Percentiles rank a stretch among this genome's conserved stretches.
These are phyloP conservation scores for Scaptomyza montana DNA, from an alignment of 1,140 invertebrate genomes.

Conservation along the genomic window DNA sequence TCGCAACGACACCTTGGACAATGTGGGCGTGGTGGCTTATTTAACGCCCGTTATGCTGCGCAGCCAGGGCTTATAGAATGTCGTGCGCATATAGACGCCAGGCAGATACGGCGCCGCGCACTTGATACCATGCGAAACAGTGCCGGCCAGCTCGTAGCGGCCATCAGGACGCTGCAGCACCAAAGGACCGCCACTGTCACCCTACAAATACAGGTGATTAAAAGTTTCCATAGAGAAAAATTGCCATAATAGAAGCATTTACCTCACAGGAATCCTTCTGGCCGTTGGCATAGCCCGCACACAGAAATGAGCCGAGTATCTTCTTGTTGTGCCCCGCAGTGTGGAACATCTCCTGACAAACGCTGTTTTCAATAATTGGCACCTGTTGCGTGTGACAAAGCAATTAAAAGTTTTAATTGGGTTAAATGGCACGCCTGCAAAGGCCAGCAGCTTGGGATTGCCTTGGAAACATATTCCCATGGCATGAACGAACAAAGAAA, in stretches of 20 bases:
- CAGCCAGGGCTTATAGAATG: constrained; percentile 95
- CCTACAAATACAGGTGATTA: constrained; percentile 85
- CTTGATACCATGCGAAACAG: constrained; percentile 97
- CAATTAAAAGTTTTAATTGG: constrained; percentile 17
- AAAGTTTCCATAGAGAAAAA: background rate
- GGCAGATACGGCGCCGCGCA: constrained; percentile 95
- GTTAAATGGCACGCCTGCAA: background rate
- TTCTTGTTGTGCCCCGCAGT: constrained; percentile 94
- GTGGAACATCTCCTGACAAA: constrained; percentile 97
- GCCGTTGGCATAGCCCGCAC: constrained; percentile 96
- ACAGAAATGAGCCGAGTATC: constrained; percentile 95
- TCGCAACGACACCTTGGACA: constrained; percentile 8
- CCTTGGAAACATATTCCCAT: background rate
- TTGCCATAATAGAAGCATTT: constrained; percentile 62
- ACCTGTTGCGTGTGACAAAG: constrained; percentile 85
- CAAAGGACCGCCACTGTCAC: constrained; percentile 96
- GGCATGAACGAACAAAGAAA: background rate
- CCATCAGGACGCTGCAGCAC: constrained; percentile 93
- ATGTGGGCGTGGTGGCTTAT: constrained; percentile 51
- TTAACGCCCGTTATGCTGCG: constrained; percentile 92
- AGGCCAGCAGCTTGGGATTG: background rate
- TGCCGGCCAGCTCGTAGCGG: constrained; percentile 94
- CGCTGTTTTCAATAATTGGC: constrained; percentile 94
- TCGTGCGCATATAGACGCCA: constrained; percentile 96
- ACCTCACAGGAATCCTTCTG: constrained; percentile 98